Base-by-base conservation (phyloP, 2,797 vertebrate genomes). In the Chaetophractus vellerosus region DNA sequence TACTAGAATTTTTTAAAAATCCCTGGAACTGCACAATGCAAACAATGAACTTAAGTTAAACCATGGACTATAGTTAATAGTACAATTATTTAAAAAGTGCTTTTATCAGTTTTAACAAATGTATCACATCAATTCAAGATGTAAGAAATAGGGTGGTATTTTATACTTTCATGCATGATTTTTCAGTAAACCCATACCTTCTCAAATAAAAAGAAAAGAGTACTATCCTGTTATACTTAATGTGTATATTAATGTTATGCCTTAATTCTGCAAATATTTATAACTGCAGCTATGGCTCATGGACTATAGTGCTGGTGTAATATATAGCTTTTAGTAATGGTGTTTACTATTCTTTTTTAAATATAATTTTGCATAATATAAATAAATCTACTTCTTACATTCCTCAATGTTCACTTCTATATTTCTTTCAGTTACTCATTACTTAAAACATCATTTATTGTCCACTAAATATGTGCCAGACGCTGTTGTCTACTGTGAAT, bases 371-470 rank as follows among this genome's bases (percentile, higher is more conserved):
- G 15, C 66, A n/a, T 63, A 50, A 45, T 89, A 8, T 72, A 79
- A 91, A 50, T 75, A 91, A 89, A 55, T 15, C 12, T 75, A 7
- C 4, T 38, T 88, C 28, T 48, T 74, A 66, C 18, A 57, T 89
- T 91, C 24, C 12, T 95, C 41, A 89, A 1, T 72, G 59, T 24
- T 95, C 50, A 87, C 2, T 33, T 95, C 55, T 78, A 85, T 66
- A 12, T 87, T 79, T 75, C 16, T 78, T 89, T 91, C 38, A 38
- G 48, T 59, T 86, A 96, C 87, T 89, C 61, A 78, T 87, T 96
- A 68, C 14, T 87, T 93, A 94, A 88, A 84, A 90, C 41, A 69
- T 31, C 55, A 76, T 89, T 96, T 85, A 90, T 91, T 92, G 57
- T 87, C 72, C 41, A 89, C 50, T 89, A 87, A 95, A 85, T 66